These are phyloP conservation scores for Carpatolechia fugitivella DNA, from an alignment of 2,888 invertebrate genomes.

Conservation along the genomic window DNA sequence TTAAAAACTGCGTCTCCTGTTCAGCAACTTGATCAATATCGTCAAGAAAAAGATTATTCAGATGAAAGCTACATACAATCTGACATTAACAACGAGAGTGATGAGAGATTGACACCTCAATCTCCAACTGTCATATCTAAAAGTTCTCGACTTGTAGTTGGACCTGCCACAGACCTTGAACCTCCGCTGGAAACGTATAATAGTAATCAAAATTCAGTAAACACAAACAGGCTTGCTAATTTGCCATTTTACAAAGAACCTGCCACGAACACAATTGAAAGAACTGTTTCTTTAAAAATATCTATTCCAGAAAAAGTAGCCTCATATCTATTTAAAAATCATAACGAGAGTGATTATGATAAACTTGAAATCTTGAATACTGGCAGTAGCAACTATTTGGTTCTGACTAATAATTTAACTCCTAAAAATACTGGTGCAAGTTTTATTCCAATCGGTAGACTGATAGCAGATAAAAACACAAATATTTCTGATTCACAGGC, in stretches of 20 bases:
- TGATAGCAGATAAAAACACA: conserved; percentile 53
- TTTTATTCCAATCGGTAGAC: conserved; percentile 61
- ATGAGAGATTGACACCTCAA: conserved; percentile 52
- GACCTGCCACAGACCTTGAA: conserved; percentile 50
- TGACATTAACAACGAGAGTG: conserved; percentile 41
- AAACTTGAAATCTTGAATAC: conserved; percentile 68
- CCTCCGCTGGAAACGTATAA: conserved; percentile 48
- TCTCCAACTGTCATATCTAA: conserved; percentile 37
- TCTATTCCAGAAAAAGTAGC: conserved; percentile 69
- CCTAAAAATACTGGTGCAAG: conserved; percentile 37
- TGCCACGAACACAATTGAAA: conserved; percentile 59
- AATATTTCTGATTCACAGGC: conserved; percentile 74
- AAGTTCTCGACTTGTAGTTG: conserved; percentile 45
- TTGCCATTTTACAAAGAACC: conserved; percentile 62
- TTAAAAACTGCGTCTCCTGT: conserved; percentile 51
- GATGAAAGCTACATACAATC: conserved; percentile 42
- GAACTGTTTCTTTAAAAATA: conserved; percentile 70
- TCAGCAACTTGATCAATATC: conserved; percentile 41
- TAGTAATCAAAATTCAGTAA: conserved; percentile 30
- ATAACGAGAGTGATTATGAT: conserved; percentile 50
- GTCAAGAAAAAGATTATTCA: conserved; percentile 43
- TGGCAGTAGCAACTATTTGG: conserved; percentile 68
- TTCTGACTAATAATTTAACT: conserved; percentile 53
- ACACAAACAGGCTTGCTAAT: conserved; percentile 48
- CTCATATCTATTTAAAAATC: conserved; percentile 56